Percentiles rank a stretch among this genome's conserved stretches.
phyloP scores from a whole-genome alignment of 1,140 invertebrate species.

The Ptiloglossa arizonensis region DNA sequence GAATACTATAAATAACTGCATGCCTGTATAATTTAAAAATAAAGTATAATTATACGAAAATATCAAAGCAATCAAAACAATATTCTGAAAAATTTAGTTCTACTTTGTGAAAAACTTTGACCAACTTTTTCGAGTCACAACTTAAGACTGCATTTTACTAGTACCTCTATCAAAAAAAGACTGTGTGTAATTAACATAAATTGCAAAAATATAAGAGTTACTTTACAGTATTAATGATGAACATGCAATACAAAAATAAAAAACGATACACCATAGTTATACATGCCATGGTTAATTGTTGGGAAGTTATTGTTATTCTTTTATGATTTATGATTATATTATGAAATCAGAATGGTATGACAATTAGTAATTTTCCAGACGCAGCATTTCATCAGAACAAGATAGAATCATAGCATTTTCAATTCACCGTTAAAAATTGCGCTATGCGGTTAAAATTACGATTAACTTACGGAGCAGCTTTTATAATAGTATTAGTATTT shows the following conservation, averaged over 20 bases:
- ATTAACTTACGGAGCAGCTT: conserved; percentile 59
- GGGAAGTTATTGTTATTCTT: conserved; percentile 8
- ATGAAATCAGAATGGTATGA: neutral
- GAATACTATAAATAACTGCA: neutral
- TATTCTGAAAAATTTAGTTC: neutral
- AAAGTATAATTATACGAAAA: neutral
- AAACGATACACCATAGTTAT: neutral
- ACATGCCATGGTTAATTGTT: conserved; percentile 13
- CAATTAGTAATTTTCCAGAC: neutral
- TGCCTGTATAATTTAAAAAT: neutral
- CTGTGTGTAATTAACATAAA: neutral
- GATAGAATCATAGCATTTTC: neutral
- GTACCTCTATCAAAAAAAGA: neutral
- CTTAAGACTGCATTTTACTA: neutral
- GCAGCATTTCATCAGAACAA: neutral
- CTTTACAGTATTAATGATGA: conserved; percentile 5
- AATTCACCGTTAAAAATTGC: conserved; percentile 1
- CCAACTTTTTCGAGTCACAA: neutral
- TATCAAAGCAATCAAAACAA: neutral
- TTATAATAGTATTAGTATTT: conserved; percentile 74
- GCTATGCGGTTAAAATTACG: conserved; percentile 19
- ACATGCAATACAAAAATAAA: conserved; percentile 2
- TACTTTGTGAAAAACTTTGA: neutral
- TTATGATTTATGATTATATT: neutral
- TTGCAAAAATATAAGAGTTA: neutral